A percentile compares a stretch with the other conserved stretches of the same genome.
phyloP scores from a whole-genome alignment of 2,113 vertebrate genomes.

The Cochlearius cochlearius region DNA sequence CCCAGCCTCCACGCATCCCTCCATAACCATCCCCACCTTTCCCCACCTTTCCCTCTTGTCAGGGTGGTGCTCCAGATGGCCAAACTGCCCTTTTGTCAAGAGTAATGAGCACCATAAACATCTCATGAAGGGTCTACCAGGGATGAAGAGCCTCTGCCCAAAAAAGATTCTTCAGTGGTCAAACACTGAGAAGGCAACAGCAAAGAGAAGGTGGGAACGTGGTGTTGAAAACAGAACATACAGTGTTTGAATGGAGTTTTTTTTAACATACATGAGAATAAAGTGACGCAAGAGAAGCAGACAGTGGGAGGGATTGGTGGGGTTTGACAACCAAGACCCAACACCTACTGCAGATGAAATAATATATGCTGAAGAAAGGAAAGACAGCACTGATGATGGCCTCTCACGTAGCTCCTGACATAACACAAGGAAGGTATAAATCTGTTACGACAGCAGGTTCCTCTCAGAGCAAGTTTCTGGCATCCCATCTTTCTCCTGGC shows the following conservation, averaged over 20 bases:
- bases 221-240: neutral
- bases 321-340: neutral
- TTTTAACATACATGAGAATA: neutral
- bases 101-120: rapidly evolving
- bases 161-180: neutral
- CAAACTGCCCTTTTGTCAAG: neutral
- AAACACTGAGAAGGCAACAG: neutral
- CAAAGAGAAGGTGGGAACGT: rapidly evolving
- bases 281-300: neutral
- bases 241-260: rapidly evolving
- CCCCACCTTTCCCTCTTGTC: too few relatives aligned
- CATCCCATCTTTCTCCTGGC: neutral
- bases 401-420: neutral
- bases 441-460: neutral
- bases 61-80: neutral
- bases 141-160: neutral
- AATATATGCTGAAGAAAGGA: neutral
- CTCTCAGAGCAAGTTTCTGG: neutral
- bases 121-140: neutral
- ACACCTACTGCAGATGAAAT: neutral
- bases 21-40: rapidly evolving
- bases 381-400: neutral
- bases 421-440: neutral
- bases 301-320: neutral
- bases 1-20: rapidly evolving